Base-by-base conservation (phyloP, 2,797 vertebrate species). In the Sebastolobus altivelis region DNA sequence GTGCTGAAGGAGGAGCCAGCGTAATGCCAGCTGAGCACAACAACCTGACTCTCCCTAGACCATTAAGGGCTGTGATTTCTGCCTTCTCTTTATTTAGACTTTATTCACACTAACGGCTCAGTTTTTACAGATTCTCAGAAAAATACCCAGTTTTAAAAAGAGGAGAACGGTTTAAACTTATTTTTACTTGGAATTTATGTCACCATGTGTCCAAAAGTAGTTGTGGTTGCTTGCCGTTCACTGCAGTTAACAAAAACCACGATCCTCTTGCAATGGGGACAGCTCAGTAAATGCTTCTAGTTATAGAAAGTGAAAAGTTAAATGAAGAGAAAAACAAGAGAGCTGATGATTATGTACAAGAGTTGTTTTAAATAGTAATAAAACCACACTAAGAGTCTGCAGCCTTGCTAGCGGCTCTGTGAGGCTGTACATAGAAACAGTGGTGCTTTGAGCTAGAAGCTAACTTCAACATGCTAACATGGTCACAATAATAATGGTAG, bases 1-100 rank as follows among this genome's bases (percentile, higher is more conserved):
- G 75, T 73, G 82, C 75, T 75, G 75, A 81, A 75, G 82, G 83
- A 85, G 85, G 72, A 79, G 72, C 75, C 84, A 72, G 77, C 31
- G 7, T 75, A 66, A 76, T 71, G 80, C 83, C 78, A 82, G 70
- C 87, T 82, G 74, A 85, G 63, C 37, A 69, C 73, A 82, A 84
- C 72, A 82, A 71, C 66, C 59, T 13, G 40, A 58, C 63, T 62
- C 22, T 55, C 27, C 37, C 31, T 77, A 40, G 12, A 16, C 68
- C 31, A 33, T 76, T 16, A 70, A 59, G 6, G 29, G 29, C 31
- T 62, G 14, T 58, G 38, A 75, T 79, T 88, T 80, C 8, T 68
- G 56, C 25, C 14, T 31, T 61, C 46, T 55, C 37, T 67, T 77
- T 22, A 55, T 7, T 59, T 20, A 18, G 1, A 72, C 35, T 65